Percentiles rank a stretch among this genome's conserved stretches.
phyloP scores from a whole-genome alignment of 1,140 invertebrate genomes.

The Bombus superbus region DNA sequence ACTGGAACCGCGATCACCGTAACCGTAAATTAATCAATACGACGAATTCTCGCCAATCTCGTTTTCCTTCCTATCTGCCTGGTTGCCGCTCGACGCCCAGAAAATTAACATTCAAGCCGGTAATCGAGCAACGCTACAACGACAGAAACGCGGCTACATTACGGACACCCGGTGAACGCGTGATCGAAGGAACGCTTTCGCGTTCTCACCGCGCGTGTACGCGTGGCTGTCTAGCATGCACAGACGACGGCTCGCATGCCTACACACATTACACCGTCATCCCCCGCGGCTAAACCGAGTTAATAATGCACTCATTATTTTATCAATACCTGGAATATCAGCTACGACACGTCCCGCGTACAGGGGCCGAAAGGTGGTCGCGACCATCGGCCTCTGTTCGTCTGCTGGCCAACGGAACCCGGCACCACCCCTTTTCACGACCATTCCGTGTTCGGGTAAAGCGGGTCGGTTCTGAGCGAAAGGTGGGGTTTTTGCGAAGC shows the following conservation, averaged over 20 bases:
- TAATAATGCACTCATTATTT: constrained; percentile 79
- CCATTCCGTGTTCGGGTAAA: constrained; percentile 59
- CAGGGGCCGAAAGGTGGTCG: constrained; percentile 48
- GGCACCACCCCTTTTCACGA: constrained; percentile 45
- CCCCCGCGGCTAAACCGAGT: constrained; percentile 58
- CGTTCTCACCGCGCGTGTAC: constrained; percentile 40
- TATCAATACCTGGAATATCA: constrained; percentile 75
- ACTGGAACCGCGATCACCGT: neutral
- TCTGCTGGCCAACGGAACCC: constrained; percentile 1
- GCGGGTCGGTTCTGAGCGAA: neutral
- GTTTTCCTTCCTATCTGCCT: neutral
- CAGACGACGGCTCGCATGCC: constrained; percentile 70
- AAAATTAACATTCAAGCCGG: constrained; percentile 15
- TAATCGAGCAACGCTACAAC: constrained; percentile 24
- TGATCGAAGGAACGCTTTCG: constrained; percentile 24
- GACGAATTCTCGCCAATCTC: neutral
- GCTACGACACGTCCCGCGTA: constrained; percentile 58
- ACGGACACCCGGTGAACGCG: constrained; percentile 43
- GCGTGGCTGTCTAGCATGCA: constrained; percentile 24
- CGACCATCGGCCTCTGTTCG: constrained; percentile 11
- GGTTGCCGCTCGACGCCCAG: neutral
- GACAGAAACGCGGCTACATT: constrained; percentile 44
- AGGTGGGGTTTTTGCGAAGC: neutral
- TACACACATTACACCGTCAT: constrained; percentile 64
- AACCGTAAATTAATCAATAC: constrained; percentile 6